Percentiles rank a stretch among this genome's conserved stretches.
Conservation (phyloP, 2,113 vertebrate species). For the Pholis gunnellus region DNA sequence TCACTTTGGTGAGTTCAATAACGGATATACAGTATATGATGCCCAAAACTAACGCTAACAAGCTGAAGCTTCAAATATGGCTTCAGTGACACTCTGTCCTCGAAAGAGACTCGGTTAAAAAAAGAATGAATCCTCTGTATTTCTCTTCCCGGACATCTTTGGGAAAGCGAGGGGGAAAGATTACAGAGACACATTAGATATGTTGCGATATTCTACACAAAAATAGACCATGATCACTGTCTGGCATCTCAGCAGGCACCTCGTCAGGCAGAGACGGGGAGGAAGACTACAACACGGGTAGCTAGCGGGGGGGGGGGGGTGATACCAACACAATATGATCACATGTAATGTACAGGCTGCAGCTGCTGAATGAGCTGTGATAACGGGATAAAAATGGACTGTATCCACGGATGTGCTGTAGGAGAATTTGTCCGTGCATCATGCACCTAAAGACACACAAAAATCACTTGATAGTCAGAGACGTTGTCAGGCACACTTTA, state of each 20-base stretch:
- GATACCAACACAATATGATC: slow-evolving; percentile 2
- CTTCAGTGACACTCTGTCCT: not conserved
- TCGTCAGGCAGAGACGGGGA: slow-evolving; percentile 2
- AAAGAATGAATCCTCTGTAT: not conserved
- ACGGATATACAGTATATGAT: not conserved
- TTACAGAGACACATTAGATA: slow-evolving; percentile 14
- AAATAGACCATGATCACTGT: slow-evolving; percentile 29
- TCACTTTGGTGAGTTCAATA: not conserved
- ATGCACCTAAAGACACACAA: not conserved
- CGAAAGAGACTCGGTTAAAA: not conserved
- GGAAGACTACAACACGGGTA: not conserved
- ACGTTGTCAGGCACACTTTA: not conserved
- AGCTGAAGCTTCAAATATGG: not conserved
- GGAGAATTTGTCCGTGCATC: not conserved
- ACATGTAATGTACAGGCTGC: slow-evolving; percentile 14
- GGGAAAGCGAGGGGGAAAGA: not conserved
- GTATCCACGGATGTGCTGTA: too few relatives aligned
- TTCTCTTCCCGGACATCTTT: not conserved
- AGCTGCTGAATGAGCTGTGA: slow-evolving; percentile 6
- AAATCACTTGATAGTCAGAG: slow-evolving; percentile 6
- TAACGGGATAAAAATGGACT: slow-evolving; percentile 17
- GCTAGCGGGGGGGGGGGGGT: not conserved
- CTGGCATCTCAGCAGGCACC: slow-evolving; percentile 16
- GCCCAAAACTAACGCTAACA: not conserved
- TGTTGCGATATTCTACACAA: slow-evolving; percentile 21